These are phyloP conservation scores for Dilophus febrilis DNA, from an alignment of 2,888 invertebrate genomes.

Conservation along the genomic window DNA sequence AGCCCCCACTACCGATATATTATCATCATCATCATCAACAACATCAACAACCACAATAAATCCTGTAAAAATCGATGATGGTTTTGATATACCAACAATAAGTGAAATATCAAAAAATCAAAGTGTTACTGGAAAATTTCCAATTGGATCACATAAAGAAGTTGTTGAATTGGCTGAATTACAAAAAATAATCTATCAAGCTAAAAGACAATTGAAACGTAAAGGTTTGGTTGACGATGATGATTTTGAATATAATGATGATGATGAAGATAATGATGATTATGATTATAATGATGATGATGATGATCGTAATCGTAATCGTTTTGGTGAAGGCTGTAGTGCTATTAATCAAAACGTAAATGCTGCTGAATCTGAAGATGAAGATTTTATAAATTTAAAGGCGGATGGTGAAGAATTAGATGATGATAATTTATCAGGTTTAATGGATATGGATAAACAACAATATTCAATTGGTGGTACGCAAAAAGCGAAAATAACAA, in stretches of 20 bases:
- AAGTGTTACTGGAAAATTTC: no score
- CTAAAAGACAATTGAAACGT: slow-evolving; percentile 34
- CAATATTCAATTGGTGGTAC: neutral
- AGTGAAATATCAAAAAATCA: slow-evolving; percentile 25
- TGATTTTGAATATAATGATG: slow-evolving; percentile 45
- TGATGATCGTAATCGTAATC: slow-evolving; percentile 7
- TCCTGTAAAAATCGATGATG: slow-evolving; percentile 16
- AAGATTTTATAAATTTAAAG: slow-evolving; percentile 3
- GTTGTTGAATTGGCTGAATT: slow-evolving; percentile 33
- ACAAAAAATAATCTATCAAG: slow-evolving; percentile 43
- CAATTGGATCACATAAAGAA: slow-evolving; percentile 5
- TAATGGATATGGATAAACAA: neutral
- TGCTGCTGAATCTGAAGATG: neutral
- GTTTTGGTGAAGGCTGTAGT: no score
- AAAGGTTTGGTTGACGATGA: slow-evolving; percentile 31
- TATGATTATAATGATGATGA: slow-evolving; percentile 15
- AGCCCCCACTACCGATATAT: slow-evolving; percentile 6
- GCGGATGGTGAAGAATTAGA: neutral
- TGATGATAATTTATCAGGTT: neutral
- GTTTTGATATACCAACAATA: slow-evolving; percentile 33
- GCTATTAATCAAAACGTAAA: neutral
- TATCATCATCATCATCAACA: no score
- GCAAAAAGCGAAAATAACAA: neutral
- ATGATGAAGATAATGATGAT: slow-evolving; percentile 38
- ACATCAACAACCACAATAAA: no score